Percentiles rank a stretch among this genome's conserved stretches.
These are phyloP conservation scores for Drosophila jambulina DNA, from an alignment of 1,140 invertebrate genomes.

Conservation along the genomic window DNA sequence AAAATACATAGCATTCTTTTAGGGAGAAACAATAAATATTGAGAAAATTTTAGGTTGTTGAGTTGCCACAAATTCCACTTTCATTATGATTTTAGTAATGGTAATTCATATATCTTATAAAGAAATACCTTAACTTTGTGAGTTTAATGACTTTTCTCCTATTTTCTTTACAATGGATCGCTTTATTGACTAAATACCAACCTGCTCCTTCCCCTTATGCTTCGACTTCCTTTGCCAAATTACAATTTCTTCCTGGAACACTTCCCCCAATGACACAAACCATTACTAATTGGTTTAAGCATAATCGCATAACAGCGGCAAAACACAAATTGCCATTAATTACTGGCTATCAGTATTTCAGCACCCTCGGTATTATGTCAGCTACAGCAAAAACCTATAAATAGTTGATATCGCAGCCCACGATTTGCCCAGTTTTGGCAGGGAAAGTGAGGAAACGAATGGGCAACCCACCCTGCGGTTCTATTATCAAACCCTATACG, in stretches of 20 bases:
- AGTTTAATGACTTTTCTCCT: background rate
- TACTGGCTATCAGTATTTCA: conserved; percentile 19
- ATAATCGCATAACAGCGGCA: conserved; percentile 29
- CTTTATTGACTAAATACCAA: background rate
- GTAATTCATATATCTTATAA: background rate
- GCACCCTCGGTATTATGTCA: conserved; percentile 14
- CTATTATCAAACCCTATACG: conserved; percentile 8
- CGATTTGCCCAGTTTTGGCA: conserved; percentile 5
- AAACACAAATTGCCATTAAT: conserved; percentile 44
- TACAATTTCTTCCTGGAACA: background rate
- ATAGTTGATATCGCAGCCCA: conserved; percentile 13
- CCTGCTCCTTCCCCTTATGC: background rate
- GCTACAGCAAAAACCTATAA: conserved; percentile 16
- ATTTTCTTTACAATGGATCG: background rate
- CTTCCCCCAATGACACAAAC: conserved; percentile 20
- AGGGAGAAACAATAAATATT: conserved; percentile 33
- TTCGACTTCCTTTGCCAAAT: background rate
- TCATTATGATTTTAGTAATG: background rate
- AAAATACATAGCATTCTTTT: conserved; percentile 3
- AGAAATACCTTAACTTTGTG: background rate
- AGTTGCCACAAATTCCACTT: background rate
- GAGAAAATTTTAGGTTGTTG: background rate
- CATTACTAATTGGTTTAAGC: conserved; percentile 36
- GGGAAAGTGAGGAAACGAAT: conserved; percentile 3
- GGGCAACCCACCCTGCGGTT: background rate